Evolutionary conservation across 2,797 vertebrate species (phyloP), one percentile per base, ranked within the genome.

Genomic region (Aulostomus chinensis): DNA sequence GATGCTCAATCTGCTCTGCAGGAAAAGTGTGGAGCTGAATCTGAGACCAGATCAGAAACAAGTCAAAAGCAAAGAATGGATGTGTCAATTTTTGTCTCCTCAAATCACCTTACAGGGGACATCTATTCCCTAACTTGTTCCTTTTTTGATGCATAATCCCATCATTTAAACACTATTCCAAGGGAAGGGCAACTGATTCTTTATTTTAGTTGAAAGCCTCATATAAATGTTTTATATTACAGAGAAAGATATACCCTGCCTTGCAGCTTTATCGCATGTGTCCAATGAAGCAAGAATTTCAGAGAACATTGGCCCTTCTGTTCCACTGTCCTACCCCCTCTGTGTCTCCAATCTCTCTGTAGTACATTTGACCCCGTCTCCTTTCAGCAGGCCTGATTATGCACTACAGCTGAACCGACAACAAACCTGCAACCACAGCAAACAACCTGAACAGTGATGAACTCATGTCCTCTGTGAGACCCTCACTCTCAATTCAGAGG

Each of bases 341-440:
- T 65, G 39, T 53, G 55, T 59, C 53, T 67, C 39, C 8, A 3
- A 24, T 51, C 12, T 5, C 18, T 47, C 34, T 24, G 25, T 20
- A 13, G 29, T 40, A 9, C 13, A 2, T 68, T 22, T 69, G 55
- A 67, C 72, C 58, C 48, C 24, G 51, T 53, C 55, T 72, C 12
- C 46, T 63, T 62, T 72, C 62, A 46, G 65, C 47, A 51, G 52
- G 37, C 64, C 18, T 46, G 58, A 63, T 48, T 50, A 51, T 54
- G 43, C n/a, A 11, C 22, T n/a, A 15, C 63, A 64, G 61, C 78
- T 73, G 74, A 78, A 71, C 49, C 6, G 40, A 59, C 69, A 64
- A 40, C 34, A 78, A 80, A 86, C 54, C 64, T 86, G 85, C 81
- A 70, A 64, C 72, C 58, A 34, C 78, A 80, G 79, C 83, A 80